Base-by-base conservation (phyloP, 2,888 invertebrate genomes). In the Metacarcinus magister region DNA sequence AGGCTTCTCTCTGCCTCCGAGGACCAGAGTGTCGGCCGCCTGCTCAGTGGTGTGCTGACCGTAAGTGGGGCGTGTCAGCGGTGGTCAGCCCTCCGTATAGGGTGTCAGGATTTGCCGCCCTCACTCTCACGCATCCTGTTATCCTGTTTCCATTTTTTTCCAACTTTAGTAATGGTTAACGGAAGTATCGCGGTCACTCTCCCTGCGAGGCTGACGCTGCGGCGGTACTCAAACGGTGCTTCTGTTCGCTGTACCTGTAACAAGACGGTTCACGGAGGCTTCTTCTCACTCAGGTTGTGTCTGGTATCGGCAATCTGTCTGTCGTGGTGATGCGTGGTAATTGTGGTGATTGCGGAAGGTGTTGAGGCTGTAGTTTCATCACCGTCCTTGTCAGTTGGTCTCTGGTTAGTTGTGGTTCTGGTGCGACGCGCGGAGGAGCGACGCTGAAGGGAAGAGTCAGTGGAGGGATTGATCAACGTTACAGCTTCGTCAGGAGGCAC, bases 1-100 rank as follows among this genome's bases (percentile, higher is more conserved):
- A 39, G 87, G 87, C 87, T 87, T 87, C 87, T n/a, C 87, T 32
- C 87, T n/a, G 39, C 87, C 87, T 39, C 87, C 87, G 32, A 87
- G 87, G 32, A 39, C 87, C 39, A n/a, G 19, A 16, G 39, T 39
- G 87, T 32, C 32, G 87, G 87, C 87, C 87, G 87, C 10, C 16
- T 13, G 4, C n/a, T 23, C 87, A 87, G 87, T 87, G 39, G 87
- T 87, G 32, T 39, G 32, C 39, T 87, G 87, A 87, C 87, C 87
- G 87, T 87, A 39, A 39, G 32, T 87, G 87, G 32, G 87, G 87
- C 87, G 87, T 32, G 87, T 87, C 87, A 32, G 87, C 39, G 39
- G 87, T 39, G 87, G 87, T 87, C 87, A 87, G 32, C 13, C 87
- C 39, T 39, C 39, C 87, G 32, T 87, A 16, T 87, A n/a, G 87